Base-by-base conservation (phyloP, 2,888 invertebrate genomes). In the Bunonema sp. region DNA sequence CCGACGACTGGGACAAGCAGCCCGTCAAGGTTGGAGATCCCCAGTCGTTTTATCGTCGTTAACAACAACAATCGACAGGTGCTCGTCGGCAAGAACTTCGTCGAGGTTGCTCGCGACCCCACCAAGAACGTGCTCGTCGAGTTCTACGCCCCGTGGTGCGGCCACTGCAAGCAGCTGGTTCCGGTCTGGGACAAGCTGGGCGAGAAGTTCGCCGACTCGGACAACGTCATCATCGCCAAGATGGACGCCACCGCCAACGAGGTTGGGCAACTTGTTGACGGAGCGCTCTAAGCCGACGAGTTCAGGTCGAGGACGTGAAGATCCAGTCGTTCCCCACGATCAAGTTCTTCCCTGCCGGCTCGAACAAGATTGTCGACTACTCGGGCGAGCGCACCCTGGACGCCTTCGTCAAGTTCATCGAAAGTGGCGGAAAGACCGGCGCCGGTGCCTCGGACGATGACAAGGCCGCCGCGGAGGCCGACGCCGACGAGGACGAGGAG, bases 241-340 rank as follows among this genome's bases (percentile, higher is more conserved):
- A 91, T 99, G 78, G 97, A 99, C 75, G 82, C 93, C 48, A 97
- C 97, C 42, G 82, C 80, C 69, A 99, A 99, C 74, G 97, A 99
- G 76, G 75, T 97, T 57, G 88, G 88, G 67, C 85, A 86, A 74
- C 82, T 88, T 42, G 88, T 86, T 75, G 80, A 93, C n/a, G 16
- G 23, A 18, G 33, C 26, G 19, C 1, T 26, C n/a, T 26, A 26
- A 26, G 12, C 12, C 28, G 28, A 26, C 12, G 12, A 31, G 45
- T 53, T 15, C 45, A 55, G 55, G 54, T 65, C 39, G 64, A 61
- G 38, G 62, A 65, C 43, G 60, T 65, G 42, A 65, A 65, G 56
- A 50, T 65, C 47, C 62, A 64, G 46, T 66, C 63, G 23, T 66
- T 86, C 81, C 89, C 89, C 46, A 89, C 88, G 49, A 79, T 91